Evolutionary conservation across 2,113 vertebrate species (phyloP).

Genomic region (Axis porcinus): DNA sequence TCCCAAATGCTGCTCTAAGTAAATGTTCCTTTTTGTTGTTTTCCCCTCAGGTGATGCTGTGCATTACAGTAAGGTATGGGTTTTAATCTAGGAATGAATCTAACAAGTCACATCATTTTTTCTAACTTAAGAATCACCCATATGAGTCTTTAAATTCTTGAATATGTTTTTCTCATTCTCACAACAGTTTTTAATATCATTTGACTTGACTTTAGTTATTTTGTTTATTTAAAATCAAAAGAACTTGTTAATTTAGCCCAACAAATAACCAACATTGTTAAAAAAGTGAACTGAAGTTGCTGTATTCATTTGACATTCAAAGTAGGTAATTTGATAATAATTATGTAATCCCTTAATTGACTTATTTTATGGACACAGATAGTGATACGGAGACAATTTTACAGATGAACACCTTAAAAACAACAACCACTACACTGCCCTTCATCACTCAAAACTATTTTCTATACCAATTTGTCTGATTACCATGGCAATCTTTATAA

Average conservation of each 20-base stretch:
- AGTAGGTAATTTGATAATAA: background rate
- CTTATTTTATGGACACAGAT: background rate
- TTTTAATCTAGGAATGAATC: background rate
- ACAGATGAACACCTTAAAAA: background rate
- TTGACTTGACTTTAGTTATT: background rate
- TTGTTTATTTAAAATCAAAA: background rate
- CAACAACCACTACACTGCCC: background rate
- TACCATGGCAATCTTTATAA: background rate
- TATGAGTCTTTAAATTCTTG: background rate
- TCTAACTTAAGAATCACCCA: background rate
- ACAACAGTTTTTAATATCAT: background rate
- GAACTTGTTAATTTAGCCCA: background rate
- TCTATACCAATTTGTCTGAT: background rate
- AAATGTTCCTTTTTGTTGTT: background rate
- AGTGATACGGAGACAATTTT: background rate
- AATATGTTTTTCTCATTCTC: background rate
- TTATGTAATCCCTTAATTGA: background rate
- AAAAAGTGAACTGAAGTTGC: background rate
- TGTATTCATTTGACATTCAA: background rate
- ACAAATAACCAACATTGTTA: background rate
- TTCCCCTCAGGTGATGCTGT: background rate
- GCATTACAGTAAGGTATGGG: background rate
- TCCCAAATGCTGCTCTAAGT: background rate
- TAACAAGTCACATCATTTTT: background rate
- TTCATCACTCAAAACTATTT: background rate